Evolutionary conservation across 2,113 vertebrate species (phyloP).

Genomic region (Gavia stellata): DNA sequence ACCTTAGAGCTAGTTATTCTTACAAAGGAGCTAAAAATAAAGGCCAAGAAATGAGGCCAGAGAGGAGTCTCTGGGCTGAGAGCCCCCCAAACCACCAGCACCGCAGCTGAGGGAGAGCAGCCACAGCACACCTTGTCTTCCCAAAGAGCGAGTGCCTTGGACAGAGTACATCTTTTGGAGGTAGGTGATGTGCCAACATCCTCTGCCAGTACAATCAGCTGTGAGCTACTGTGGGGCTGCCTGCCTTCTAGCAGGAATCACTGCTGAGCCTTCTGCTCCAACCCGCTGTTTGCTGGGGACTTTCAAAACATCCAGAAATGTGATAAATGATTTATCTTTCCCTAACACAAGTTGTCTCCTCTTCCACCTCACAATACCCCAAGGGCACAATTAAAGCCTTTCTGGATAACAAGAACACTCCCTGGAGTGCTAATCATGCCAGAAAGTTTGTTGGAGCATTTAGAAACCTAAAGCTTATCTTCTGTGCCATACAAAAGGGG

Average conservation of each 20-base stretch:
- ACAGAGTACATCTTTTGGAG: neutral
- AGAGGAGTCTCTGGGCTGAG: neutral
- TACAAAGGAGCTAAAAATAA: neutral
- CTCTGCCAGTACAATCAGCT: neutral
- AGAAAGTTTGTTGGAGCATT: neutral
- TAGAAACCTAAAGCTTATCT: constrained; percentile 36
- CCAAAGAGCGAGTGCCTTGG: neutral
- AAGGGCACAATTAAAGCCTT: constrained; percentile 28
- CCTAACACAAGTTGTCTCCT: neutral
- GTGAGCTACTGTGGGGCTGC: neutral
- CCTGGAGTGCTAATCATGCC: neutral
- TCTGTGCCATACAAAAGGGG: neutral
- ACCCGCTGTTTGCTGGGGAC: neutral
- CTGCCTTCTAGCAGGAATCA: neutral
- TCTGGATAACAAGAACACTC: constrained; percentile 18
- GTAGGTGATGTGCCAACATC: neutral
- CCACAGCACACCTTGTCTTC: neutral
- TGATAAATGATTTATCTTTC: constrained; percentile 36
- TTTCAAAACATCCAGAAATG: constrained; percentile 14
- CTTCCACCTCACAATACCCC: neutral
- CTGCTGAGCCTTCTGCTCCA: neutral
- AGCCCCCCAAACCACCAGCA: neutral
- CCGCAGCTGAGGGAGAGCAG: neutral
- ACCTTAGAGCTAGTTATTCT: neutral
- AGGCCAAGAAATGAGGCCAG: neutral